Evolutionary conservation across 2,113 vertebrate species (phyloP).

Genomic region (Megaptera novaeangliae): DNA sequence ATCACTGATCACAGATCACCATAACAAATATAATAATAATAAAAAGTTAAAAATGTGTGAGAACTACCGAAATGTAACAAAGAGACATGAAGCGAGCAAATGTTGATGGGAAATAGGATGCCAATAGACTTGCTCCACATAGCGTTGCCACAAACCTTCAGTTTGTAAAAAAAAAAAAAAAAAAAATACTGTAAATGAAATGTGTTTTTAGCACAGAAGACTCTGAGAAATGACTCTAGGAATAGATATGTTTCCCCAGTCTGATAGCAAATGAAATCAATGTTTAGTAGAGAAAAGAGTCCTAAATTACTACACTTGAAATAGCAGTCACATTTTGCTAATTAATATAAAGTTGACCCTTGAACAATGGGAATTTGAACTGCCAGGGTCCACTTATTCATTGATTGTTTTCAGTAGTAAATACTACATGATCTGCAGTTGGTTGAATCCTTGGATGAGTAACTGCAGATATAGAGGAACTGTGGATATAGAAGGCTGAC

Average conservation of each 20-base stretch:
- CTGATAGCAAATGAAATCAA: neutral
- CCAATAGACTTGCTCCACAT: neutral
- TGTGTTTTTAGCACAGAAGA: neutral
- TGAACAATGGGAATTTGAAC: neutral
- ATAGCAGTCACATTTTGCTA: neutral
- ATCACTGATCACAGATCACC: neutral
- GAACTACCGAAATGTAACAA: neutral
- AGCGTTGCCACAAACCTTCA: neutral
- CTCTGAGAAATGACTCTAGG: neutral
- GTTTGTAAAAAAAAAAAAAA: neutral
- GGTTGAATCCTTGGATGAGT: neutral
- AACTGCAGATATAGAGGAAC: neutral
- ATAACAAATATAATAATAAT: neutral
- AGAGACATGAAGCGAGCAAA: neutral
- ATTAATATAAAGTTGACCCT: neutral
- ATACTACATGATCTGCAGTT: neutral
- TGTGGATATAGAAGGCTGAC: neutral
- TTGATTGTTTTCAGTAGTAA: neutral
- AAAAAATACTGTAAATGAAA: too few relatives aligned
- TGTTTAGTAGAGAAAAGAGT: neutral
- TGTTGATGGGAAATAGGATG: neutral
- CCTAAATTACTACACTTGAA: neutral
- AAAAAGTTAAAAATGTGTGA: neutral
- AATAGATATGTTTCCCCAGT: neutral
- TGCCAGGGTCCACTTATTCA: neutral